phyloP scores from a whole-genome alignment of 1,140 invertebrate species.

The Holcopasites calliopsidis region DNA sequence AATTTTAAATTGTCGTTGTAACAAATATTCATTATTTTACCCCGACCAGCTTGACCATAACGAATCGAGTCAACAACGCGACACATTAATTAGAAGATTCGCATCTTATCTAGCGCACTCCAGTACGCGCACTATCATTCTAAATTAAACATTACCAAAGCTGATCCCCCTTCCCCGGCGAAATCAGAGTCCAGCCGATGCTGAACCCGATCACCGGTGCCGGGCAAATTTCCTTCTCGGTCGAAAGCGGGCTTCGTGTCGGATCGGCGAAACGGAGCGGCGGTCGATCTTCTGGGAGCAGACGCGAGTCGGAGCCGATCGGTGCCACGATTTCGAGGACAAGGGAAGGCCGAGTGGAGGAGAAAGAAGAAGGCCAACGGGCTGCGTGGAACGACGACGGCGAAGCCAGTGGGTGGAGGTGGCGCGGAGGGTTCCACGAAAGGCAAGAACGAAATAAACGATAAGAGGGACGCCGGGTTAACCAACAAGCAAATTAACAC shows the following conservation, averaged over 20 bases:
- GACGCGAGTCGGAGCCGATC: constrained; percentile 29
- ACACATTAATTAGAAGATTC: not conserved
- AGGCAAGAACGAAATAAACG: constrained; percentile 65
- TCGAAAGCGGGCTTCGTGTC: not conserved
- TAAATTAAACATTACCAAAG: too few species aligned
- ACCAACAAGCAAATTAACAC: constrained; percentile 81
- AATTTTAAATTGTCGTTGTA: too few species aligned
- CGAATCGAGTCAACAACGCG: not conserved
- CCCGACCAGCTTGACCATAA: not conserved
- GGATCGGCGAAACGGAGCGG: constrained; percentile 7
- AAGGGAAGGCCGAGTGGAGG: constrained; percentile 40
- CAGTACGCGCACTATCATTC: too few species aligned
- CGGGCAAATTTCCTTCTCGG: not conserved
- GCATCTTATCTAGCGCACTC: not conserved
- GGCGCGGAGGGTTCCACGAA: constrained; percentile 55
- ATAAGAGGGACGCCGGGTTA: constrained; percentile 66
- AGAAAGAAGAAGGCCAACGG: constrained; percentile 34
- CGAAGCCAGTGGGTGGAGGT: not conserved
- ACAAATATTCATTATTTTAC: too few species aligned
- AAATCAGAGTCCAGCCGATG: too few species aligned
- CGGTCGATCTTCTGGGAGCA: constrained; percentile 41
- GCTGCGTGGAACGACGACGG: constrained; percentile 23
- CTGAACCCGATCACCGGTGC: too few species aligned
- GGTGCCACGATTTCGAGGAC: constrained; percentile 39
- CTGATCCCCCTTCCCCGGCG: too few species aligned